phyloP scores from a whole-genome alignment of 2,113 vertebrate genomes.

The Mormyrus lacerda region DNA sequence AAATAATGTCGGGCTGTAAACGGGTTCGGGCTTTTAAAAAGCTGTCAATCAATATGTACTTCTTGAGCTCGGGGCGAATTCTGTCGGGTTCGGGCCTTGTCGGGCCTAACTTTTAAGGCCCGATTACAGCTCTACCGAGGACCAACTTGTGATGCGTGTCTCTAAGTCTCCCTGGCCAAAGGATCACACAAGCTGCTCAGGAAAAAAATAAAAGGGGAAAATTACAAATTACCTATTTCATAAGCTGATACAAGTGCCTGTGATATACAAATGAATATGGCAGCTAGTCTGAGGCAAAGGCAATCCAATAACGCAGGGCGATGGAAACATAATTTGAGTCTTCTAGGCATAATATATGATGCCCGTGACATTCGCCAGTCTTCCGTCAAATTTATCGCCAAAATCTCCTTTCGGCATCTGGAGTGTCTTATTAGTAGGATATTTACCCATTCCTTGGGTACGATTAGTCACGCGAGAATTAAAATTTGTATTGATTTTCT shows the following conservation, averaged over 20 bases:
- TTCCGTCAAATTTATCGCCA: not conserved
- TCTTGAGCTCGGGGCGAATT: no score
- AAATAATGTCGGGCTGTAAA: no score
- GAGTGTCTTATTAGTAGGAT: not conserved
- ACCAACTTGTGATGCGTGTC: not conserved
- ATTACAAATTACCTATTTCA: not conserved
- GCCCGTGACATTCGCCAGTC: not conserved
- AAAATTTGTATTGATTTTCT: not conserved
- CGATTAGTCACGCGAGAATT: not conserved
- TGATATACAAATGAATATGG: not conserved
- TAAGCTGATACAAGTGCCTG: not conserved
- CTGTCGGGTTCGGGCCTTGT: no score
- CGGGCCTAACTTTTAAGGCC: no score
- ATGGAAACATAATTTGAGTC: not conserved
- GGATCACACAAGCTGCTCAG: not conserved
- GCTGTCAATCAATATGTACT: no score
- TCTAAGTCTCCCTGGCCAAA: not conserved
- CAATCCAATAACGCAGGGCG: not conserved
- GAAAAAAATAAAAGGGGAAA: not conserved
- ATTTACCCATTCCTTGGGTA: not conserved
- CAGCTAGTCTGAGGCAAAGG: not conserved
- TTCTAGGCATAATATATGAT: not conserved
- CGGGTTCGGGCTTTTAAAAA: no score
- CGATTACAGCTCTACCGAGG: no score
- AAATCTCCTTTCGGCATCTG: not conserved